A percentile compares a stretch with the other conserved stretches of the same genome.
Conservation (phyloP, 2,888 invertebrate genomes). For the Erannis defoliaria region DNA sequence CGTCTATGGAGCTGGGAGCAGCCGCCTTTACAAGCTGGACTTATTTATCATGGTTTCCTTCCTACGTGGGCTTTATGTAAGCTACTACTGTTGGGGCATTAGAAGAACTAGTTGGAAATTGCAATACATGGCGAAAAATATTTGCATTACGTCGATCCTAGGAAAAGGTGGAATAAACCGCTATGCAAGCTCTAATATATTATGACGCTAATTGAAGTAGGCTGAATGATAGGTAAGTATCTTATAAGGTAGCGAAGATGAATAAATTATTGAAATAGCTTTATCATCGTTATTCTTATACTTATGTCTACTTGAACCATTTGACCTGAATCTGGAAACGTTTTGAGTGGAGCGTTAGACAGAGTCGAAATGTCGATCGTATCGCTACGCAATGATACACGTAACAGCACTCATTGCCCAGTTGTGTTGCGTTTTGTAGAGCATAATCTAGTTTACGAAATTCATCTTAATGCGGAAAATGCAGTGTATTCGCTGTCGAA, state of each 20-base stretch:
- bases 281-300: neutral
- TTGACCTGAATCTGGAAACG: constrained; percentile 24
- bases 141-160: neutral
- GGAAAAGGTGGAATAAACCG: neutral
- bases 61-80: neutral
- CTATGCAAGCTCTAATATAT: too few species aligned
- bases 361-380: constrained; percentile 22
- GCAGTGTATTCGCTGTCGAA: constrained; percentile 26
- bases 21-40: constrained; percentile 11
- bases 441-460: constrained; percentile 30
- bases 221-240: too few species aligned
- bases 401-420: constrained; percentile 30
- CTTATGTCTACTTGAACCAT: neutral
- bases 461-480: constrained; percentile 33
- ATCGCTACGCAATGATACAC: constrained; percentile 26
- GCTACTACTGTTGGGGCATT: neutral
- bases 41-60: constrained; percentile 17
- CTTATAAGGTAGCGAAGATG: neutral
- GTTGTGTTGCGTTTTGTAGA: constrained; percentile 28
- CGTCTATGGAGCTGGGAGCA: constrained; percentile 21
- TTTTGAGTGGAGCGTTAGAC: constrained; percentile 26
- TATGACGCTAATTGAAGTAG: too few species aligned
- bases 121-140: neutral
- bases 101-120: neutral
- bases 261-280: neutral